Conservation (phyloP, 2,113 vertebrate species). For the Tor tambroides region DNA sequence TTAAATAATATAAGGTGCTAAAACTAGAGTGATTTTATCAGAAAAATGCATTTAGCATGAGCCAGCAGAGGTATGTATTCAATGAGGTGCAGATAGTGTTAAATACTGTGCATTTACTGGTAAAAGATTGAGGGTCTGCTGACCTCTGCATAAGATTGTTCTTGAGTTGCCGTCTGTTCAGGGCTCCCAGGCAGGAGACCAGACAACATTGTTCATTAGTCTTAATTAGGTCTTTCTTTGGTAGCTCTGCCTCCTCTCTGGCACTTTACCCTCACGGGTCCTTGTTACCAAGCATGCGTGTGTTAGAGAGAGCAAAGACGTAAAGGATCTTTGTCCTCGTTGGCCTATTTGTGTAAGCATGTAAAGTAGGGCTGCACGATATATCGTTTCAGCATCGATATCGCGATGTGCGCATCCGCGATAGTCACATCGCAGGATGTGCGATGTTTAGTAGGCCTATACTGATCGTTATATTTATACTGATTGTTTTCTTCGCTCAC, state of each 20-base stretch:
- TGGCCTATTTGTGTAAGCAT: conserved; percentile 40
- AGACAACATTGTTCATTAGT: conserved; percentile 48
- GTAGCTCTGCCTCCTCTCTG: conserved; percentile 29
- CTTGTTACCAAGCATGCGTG: conserved; percentile 36
- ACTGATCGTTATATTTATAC: too few species aligned
- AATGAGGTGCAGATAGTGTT: not conserved
- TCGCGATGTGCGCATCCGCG: too few species aligned
- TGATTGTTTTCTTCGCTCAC: too few species aligned
- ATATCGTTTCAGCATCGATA: too few species aligned
- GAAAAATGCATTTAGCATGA: not conserved
- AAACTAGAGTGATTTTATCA: not conserved
- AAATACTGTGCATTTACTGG: not conserved
- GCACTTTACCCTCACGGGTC: conserved; percentile 34
- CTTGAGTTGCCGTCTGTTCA: not conserved
- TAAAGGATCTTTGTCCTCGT: not conserved
- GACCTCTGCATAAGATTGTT: not conserved
- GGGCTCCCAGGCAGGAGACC: conserved; percentile 10
- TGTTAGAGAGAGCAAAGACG: conserved; percentile 9
- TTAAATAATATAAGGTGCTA: not conserved
- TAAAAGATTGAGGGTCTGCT: not conserved
- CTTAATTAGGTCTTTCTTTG: conserved; percentile 50
- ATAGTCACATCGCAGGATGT: too few species aligned
- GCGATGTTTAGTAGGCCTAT: too few species aligned
- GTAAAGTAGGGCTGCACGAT: too few species aligned
- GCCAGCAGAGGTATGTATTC: not conserved